phyloP scores from a whole-genome alignment of 2,113 vertebrate species.

The Chelonoidis abingdonii region DNA sequence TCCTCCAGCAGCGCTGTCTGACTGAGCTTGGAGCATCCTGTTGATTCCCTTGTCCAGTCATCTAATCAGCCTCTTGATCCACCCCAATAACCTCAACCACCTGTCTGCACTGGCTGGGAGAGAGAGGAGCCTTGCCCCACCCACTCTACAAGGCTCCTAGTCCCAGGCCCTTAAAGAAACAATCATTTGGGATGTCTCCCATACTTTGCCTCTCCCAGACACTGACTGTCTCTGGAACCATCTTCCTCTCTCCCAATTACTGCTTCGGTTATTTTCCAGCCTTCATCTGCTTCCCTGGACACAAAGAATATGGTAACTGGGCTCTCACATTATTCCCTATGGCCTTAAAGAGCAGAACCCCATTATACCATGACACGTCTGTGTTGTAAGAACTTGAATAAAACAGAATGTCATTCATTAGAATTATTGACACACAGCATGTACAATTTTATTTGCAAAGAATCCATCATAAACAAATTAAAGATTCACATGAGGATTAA shows the following conservation, averaged over 20 bases:
- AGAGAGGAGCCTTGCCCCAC: neutral
- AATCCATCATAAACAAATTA: neutral
- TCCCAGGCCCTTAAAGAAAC: neutral
- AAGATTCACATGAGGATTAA: neutral
- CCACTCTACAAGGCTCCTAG: neutral
- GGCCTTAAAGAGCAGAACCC: neutral
- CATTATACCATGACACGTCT: neutral
- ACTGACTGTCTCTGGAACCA: neutral
- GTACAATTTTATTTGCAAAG: neutral
- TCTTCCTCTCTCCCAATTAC: neutral
- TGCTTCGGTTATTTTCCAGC: neutral
- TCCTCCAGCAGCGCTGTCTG: neutral
- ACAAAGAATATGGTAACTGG: neutral
- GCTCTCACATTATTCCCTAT: neutral
- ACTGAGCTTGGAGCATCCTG: neutral
- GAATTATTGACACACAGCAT: neutral
- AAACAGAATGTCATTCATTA: neutral
- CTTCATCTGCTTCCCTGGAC: neutral
- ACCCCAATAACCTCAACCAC: neutral
- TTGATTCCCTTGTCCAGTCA: neutral
- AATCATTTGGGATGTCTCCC: neutral
- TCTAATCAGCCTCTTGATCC: neutral
- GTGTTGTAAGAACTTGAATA: neutral
- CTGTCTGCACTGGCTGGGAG: neutral
- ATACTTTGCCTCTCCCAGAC: neutral